Percentiles rank a stretch among this genome's conserved stretches.
Conservation (phyloP, 2,113 vertebrate species). For the Regulus satrapa region DNA sequence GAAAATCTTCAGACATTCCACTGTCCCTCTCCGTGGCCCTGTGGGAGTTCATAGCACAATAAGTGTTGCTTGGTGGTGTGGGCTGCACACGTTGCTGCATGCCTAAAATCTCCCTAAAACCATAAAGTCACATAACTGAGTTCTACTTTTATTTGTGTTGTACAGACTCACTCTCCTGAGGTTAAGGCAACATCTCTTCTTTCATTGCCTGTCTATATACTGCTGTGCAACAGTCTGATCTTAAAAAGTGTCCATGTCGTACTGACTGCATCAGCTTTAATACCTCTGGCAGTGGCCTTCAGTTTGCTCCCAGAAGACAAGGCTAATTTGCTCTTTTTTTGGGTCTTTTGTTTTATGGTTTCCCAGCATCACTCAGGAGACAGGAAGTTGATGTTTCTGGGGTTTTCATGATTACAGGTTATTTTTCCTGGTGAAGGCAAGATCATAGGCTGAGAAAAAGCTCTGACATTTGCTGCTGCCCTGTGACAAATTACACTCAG, state of each 20-base stretch:
- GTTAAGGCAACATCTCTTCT: background rate
- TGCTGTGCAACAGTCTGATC: background rate
- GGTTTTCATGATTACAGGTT: background rate
- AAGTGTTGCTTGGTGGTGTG: rapidly evolving
- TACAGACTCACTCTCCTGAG: background rate
- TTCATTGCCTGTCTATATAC: background rate
- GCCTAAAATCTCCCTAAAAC: background rate
- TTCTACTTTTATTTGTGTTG: background rate
- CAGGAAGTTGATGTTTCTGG: background rate
- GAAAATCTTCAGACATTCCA: background rate
- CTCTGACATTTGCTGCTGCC: background rate
- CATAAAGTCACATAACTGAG: background rate
- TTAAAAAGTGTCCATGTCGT: background rate
- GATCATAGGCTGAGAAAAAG: background rate
- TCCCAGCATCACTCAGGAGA: background rate
- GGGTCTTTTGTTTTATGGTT: background rate
- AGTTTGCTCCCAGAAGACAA: background rate
- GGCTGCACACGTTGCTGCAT: background rate
- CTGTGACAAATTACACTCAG: background rate
- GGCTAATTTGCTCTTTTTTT: background rate
- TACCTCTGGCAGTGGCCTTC: background rate
- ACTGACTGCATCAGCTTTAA: background rate
- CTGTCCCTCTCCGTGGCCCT: background rate
- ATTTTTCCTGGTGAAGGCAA: background rate
- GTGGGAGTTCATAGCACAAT: rapidly evolving